A percentile compares a stretch with the other conserved stretches of the same genome.
Evolutionary conservation across 2,113 vertebrate species (phyloP).

Genomic region (Protobothrops mucrosquamatus): DNA sequence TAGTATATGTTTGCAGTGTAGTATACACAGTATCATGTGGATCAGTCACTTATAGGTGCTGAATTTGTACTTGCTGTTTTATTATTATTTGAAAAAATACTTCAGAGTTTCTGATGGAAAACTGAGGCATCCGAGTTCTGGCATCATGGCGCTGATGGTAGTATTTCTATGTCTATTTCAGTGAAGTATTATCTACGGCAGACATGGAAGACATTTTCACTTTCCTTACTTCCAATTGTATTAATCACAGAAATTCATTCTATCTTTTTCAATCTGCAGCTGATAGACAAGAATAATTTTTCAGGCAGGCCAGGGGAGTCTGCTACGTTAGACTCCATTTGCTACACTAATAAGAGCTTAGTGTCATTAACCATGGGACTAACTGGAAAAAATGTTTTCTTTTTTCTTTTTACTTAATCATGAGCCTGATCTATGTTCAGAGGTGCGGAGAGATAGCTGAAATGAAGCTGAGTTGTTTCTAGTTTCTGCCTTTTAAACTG

Average conservation of each 20-base stretch:
- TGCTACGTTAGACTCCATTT: slow-evolving; percentile 51
- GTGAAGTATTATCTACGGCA: slow-evolving; percentile 49
- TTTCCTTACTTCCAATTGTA: slow-evolving; percentile 58
- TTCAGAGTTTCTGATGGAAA: neutral
- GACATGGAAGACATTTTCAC: slow-evolving; percentile 51
- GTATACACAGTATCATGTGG: neutral
- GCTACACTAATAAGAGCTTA: slow-evolving; percentile 53
- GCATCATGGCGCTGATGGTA: neutral
- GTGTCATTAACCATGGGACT: slow-evolving; percentile 42
- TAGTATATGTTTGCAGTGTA: neutral
- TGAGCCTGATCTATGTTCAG: slow-evolving; percentile 27
- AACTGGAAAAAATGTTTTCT: slow-evolving; percentile 50
- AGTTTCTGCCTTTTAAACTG: slow-evolving; percentile 5
- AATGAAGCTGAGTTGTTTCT: slow-evolving; percentile 5
- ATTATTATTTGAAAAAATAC: neutral
- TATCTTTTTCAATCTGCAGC: slow-evolving; percentile 47
- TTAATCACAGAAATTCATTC: slow-evolving; percentile 50
- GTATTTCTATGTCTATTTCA: neutral
- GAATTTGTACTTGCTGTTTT: neutral
- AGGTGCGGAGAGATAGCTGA: neutral
- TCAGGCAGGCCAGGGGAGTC: slow-evolving; percentile 47
- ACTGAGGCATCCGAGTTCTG: neutral
- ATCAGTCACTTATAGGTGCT: neutral
- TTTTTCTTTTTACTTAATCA: slow-evolving; percentile 27
- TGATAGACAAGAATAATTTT: slow-evolving; percentile 58